Conservation (phyloP, 2,888 invertebrate genomes). For the Epinotia demarniana region DNA sequence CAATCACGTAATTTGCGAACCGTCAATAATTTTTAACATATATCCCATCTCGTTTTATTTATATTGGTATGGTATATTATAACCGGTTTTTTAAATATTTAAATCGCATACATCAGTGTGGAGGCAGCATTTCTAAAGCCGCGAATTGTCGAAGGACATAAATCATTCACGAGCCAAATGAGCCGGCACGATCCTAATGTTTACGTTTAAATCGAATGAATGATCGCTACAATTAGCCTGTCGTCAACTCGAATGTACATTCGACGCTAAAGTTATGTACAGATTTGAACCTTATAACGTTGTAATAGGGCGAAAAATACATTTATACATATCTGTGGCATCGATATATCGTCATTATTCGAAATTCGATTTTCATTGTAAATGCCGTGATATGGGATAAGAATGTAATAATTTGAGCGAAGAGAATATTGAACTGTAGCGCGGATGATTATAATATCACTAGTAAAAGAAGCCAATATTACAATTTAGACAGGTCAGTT, state of each 20-base stretch:
- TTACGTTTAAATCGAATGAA: conserved; percentile 25
- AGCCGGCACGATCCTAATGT: conserved; percentile 26
- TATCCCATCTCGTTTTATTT: too few species aligned
- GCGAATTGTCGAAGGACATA: conserved; percentile 4
- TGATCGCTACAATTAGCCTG: conserved; percentile 7
- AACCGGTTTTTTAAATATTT: too few species aligned
- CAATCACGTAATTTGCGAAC: too few species aligned
- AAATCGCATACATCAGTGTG: neutral
- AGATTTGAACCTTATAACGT: neutral
- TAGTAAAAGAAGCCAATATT: neutral
- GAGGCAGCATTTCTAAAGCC: neutral
- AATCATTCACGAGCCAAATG: conserved; percentile 33
- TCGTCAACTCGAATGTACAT: neutral
- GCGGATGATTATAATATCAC: neutral
- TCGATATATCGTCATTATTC: too few species aligned
- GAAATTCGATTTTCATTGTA: neutral
- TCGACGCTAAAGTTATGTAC: neutral
- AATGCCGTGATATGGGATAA: neutral
- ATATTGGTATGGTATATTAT: too few species aligned
- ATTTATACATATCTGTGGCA: neutral
- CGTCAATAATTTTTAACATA: too few species aligned
- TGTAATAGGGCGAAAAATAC: neutral
- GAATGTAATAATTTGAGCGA: neutral
- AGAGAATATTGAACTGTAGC: neutral
- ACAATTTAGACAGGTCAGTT: neutral